phyloP scores from a whole-genome alignment of 2,797 vertebrate genomes.

The Gastrophryne carolinensis region DNA sequence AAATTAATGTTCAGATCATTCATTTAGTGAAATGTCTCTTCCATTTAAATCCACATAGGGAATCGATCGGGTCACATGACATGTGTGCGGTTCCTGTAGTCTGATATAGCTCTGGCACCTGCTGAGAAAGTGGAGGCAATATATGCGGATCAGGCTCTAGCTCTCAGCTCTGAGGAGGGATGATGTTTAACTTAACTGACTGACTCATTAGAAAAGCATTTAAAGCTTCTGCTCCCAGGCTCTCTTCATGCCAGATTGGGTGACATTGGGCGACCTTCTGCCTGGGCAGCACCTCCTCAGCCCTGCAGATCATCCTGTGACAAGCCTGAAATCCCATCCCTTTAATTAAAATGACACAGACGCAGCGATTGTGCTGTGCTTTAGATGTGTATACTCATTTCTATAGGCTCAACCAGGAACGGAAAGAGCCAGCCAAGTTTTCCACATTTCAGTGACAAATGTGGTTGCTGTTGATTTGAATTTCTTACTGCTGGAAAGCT shows the following conservation, averaged over 20 bases:
- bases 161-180: not conserved
- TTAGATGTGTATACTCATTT: too few species aligned
- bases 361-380: too few species aligned
- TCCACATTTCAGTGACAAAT: too few species aligned
- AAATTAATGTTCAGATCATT: too few species aligned
- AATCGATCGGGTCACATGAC: too few species aligned
- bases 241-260: constrained; percentile 29
- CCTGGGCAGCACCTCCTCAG: not conserved
- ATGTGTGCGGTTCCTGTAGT: too few species aligned
- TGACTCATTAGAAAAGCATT: constrained; percentile 35
- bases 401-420: too few species aligned
- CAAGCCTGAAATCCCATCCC: not conserved
- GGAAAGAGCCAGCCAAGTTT: too few species aligned
- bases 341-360: not conserved
- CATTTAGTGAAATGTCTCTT: too few species aligned
- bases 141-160: not conserved
- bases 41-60: too few species aligned
- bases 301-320: not conserved
- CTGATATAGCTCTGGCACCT: not conserved
- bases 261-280: constrained; percentile 42
- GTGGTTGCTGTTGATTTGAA: too few species aligned
- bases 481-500: too few species aligned
- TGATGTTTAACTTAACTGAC: constrained; percentile 20
- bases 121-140: not conserved
- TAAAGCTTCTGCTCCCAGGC: constrained; percentile 6